Evolutionary conservation across 1,140 invertebrate species (phyloP).

Genomic region (Papilio polyxenes): DNA sequence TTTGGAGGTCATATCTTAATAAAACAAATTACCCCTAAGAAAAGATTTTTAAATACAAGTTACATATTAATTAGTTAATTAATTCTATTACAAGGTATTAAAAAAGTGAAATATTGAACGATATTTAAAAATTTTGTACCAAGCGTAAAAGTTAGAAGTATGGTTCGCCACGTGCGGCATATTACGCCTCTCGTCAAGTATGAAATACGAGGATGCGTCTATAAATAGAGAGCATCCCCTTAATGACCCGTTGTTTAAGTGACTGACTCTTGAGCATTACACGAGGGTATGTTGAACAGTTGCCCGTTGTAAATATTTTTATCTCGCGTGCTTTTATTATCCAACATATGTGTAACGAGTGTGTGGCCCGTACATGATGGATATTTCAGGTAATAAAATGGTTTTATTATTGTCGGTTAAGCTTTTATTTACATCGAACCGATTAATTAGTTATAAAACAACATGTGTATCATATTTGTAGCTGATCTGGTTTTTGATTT

Average conservation of each 20-base stretch:
- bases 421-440: constrained; percentile 21
- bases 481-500: constrained; percentile 2
- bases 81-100: background rate
- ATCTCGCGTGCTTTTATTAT: constrained; percentile 52
- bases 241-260: constrained; percentile 68
- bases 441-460: constrained; percentile 31
- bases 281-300: constrained; percentile 48
- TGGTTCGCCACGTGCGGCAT: constrained; percentile 62
- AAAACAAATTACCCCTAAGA: background rate
- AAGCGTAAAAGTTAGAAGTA: constrained; percentile 37
- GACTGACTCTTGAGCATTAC: constrained; percentile 44
- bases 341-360: constrained; percentile 40
- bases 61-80: constrained; percentile 7
- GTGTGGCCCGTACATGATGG: constrained; percentile 47
- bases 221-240: constrained; percentile 67
- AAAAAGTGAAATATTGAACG: background rate
- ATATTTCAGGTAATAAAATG: constrained; percentile 33
- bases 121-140: constrained; percentile 23
- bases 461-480: constrained; percentile 34
- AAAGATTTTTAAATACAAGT: background rate
- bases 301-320: constrained; percentile 62
- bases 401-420: constrained; percentile 8
- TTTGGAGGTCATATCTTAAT: background rate
- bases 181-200: constrained; percentile 63
- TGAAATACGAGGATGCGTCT: constrained; percentile 61